These are phyloP conservation scores for Coronaproctus castanopsis DNA, from an alignment of 2,888 invertebrate species.

Conservation along the genomic window DNA sequence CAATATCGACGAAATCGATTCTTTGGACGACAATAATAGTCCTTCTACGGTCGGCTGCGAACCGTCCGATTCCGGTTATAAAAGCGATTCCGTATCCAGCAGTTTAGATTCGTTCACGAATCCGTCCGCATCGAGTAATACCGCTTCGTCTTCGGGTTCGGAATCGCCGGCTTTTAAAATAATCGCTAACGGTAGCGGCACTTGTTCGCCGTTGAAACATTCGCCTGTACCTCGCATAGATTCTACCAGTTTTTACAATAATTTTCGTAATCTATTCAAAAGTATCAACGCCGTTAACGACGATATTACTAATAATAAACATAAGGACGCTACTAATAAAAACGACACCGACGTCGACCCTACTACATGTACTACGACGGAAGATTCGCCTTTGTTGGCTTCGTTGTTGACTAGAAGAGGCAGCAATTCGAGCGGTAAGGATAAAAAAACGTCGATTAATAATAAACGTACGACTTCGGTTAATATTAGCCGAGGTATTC, in stretches of 20 bases:
- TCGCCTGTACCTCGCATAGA: not conserved
- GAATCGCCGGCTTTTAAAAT: no score
- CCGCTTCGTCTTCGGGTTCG: not conserved
- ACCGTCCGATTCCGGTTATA: not conserved
- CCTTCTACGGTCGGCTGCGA: no score
- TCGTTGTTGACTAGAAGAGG: constrained; percentile 31
- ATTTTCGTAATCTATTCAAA: not conserved
- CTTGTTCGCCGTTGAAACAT: not conserved
- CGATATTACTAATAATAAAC: not conserved
- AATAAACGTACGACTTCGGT: not conserved
- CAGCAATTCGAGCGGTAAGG: no score
- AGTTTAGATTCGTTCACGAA: not conserved
- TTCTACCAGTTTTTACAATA: not conserved
- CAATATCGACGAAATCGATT: no score
- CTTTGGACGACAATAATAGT: not conserved
- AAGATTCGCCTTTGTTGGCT: constrained; percentile 23
- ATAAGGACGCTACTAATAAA: not conserved
- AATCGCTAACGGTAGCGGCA: not conserved
- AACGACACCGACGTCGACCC: no score
- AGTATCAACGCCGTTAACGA: not conserved
- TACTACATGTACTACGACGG: not conserved
- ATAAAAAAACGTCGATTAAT: no score
- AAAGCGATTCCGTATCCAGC: not conserved
- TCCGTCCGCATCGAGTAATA: not conserved
- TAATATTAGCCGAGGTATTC: not conserved